Conservation (phyloP, 2,797 vertebrate species). For the Lepilemur ruficaudatus region DNA sequence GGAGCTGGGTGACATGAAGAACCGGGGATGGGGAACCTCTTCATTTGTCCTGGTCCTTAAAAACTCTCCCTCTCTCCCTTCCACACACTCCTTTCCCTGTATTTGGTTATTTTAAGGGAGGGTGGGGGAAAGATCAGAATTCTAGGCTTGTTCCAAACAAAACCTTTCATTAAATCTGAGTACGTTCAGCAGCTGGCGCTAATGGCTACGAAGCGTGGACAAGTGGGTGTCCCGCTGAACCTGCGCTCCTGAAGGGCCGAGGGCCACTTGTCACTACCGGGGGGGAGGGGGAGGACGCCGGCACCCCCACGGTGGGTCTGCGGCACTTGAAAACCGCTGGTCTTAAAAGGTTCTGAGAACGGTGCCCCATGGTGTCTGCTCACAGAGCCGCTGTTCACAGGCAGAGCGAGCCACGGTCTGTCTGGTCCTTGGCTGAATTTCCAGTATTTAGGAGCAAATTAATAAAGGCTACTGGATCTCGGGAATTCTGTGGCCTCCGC, state of each 20-base stretch:
- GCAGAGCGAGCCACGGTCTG: neutral
- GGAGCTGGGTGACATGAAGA: neutral
- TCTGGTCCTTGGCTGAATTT: neutral
- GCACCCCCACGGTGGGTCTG: neutral
- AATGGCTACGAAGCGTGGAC: conserved; percentile 24
- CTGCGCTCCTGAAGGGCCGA: neutral
- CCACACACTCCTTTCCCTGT: neutral
- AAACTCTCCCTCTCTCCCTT: no score
- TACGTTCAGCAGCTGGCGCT: neutral
- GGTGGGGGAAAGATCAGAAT: neutral
- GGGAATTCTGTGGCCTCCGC: neutral
- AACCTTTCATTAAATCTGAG: neutral
- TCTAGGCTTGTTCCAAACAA: neutral
- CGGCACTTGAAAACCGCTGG: conserved; percentile 2
- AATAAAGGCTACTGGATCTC: neutral
- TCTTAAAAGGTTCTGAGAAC: conserved; percentile 59
- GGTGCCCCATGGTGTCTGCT: neutral
- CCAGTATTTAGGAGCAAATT: neutral
- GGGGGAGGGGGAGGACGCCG: rapidly evolving
- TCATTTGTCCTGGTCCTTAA: no score
- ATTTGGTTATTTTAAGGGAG: neutral
- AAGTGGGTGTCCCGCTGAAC: conserved; percentile 52
- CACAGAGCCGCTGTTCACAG: neutral
- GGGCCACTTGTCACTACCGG: neutral
- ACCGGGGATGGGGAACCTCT: neutral